Evolutionary conservation across 2,888 invertebrate species (phyloP), one percentile per base, ranked within the genome.

Genomic region (Morinoia aosen): DNA sequence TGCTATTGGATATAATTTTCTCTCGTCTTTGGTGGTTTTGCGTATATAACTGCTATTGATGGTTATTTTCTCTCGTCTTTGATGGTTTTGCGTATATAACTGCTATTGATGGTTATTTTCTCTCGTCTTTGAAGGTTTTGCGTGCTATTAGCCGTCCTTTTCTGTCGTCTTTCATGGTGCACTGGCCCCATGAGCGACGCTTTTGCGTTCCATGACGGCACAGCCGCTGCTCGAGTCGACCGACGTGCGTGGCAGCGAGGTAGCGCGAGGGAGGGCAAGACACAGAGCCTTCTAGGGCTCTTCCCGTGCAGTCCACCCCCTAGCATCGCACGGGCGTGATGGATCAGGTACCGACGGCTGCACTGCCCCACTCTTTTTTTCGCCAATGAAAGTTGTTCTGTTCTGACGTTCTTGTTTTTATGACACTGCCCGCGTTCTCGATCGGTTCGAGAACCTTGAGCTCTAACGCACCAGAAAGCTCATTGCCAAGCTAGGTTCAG

Each of bases 361-460:
- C 76, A 33, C 90, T 0, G 90, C 40, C 90, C 90, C 90, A 39
- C 90, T 90, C 56, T 57, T 93, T 93, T 93, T 93, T 93, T 58
- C n/a, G 48, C 57, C 58, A 33, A 93, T 57, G 93, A 93, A 93
- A 93, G 93, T 93, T 93, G 93, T 58, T 93, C 93, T 93, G 93
- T 58, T 93, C 93, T 58, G 57, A 57, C 93, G 57, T n/a, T 56
- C 93, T 57, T 93, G 93, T 93, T 93, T 93, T 93, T 93, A 57
- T 58, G 93, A 57, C 48, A 25, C 3, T 90, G 90, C 11, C 12
- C 76, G 76, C 76, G 76, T 76, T 39, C 90, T 90, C 90, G 90
- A 48, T 90, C 39, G 90, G 90, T 90, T 90, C 90, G 48, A 90
- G 90, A 39, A 48, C 90, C 90, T 48, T 48, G 90, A 40, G 48